These are phyloP conservation scores for Hemiscyllium ocellatum DNA, from an alignment of 2,113 vertebrate genomes.

Conservation along the genomic window DNA sequence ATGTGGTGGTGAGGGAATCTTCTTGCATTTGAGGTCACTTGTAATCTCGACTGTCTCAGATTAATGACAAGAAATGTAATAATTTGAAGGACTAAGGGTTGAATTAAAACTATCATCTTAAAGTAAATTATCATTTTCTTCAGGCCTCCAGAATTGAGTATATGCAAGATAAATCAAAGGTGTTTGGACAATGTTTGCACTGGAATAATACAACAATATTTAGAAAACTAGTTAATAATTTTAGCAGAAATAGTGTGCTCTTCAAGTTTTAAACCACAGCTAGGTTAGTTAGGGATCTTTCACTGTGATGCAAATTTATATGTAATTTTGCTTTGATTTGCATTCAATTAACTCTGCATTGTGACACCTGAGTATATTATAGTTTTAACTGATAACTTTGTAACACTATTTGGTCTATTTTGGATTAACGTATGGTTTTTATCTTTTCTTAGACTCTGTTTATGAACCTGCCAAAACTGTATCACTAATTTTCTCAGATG, in stretches of 20 bases:
- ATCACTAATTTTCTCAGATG: slow-evolving; percentile 65
- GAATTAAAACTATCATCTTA: neutral
- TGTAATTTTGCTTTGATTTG: slow-evolving; percentile 1
- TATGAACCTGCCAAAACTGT: slow-evolving; percentile 90
- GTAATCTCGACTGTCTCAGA: neutral
- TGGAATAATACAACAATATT: neutral
- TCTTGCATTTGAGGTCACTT: neutral
- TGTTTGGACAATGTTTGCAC: neutral
- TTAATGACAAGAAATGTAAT: neutral
- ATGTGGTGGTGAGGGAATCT: neutral
- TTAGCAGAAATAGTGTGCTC: neutral
- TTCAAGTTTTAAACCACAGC: neutral
- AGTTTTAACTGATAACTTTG: neutral
- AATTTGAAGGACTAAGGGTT: neutral
- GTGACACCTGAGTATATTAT: neutral
- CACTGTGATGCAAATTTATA: neutral
- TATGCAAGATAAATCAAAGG: neutral
- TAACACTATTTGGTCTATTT: neutral
- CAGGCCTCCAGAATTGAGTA: neutral
- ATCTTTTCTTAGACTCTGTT: slow-evolving; percentile 72
- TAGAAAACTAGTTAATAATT: neutral
- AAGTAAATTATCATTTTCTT: neutral
- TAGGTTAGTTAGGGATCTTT: neutral
- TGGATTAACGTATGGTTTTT: slow-evolving; percentile 21
- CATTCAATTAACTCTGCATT: neutral